A percentile compares a stretch with the other conserved stretches of the same genome.
These are phyloP conservation scores for Orchesellides sinensis DNA, from an alignment of 2,888 invertebrate genomes.

Conservation along the genomic window DNA sequence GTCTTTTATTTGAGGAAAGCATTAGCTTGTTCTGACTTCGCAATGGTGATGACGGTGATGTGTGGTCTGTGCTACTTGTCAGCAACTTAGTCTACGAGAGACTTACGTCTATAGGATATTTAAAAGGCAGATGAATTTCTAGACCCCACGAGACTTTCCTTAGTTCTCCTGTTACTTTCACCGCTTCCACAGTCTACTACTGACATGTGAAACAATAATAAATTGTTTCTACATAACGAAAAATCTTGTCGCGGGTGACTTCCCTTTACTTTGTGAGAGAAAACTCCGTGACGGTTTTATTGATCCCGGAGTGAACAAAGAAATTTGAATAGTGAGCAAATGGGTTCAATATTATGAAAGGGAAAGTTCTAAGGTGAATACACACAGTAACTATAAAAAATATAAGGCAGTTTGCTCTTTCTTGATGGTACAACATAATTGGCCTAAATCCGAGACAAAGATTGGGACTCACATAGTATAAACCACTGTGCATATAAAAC, in stretches of 20 bases:
- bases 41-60: neutral
- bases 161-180: neutral
- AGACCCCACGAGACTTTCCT: neutral
- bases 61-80: neutral
- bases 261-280: neutral
- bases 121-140: neutral
- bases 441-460: neutral
- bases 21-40: neutral
- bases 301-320: too few relatives aligned
- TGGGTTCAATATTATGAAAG: too few relatives aligned
- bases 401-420: neutral
- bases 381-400: neutral
- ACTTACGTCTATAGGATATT: neutral
- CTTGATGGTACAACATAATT: neutral
- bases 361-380: too few relatives aligned
- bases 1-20: constrained; percentile 1
- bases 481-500: neutral
- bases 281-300: constrained; percentile 24
- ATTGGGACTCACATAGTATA: neutral
- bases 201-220: constrained; percentile 15
- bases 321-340: too few relatives aligned
- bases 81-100: neutral
- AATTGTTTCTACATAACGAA: neutral
- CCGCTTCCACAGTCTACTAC: too few relatives aligned
- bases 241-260: neutral